A percentile compares a stretch with the other conserved stretches of the same genome.
Conservation (phyloP, 2,888 invertebrate genomes). For the Adelognathus sp. region DNA sequence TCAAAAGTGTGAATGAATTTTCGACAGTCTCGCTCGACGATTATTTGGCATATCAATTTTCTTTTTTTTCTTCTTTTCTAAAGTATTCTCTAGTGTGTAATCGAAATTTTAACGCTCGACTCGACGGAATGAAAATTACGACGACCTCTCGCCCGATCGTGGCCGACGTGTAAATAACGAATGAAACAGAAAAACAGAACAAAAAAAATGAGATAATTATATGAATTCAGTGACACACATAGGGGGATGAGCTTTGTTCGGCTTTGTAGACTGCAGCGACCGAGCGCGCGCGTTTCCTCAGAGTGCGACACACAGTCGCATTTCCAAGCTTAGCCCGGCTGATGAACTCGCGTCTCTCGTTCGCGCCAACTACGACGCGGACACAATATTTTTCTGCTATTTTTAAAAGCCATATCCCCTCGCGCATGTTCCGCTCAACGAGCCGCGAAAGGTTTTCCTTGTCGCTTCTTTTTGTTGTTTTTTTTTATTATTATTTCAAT, state of each 20-base stretch:
- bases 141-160: slow-evolving; percentile 28
- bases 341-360: too few species aligned
- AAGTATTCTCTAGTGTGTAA: too few species aligned
- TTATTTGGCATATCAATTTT: slow-evolving; percentile 29
- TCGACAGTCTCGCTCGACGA: too few species aligned
- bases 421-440: background rate
- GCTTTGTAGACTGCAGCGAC: too few species aligned
- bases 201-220: too few species aligned
- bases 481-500: background rate
- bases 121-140: background rate
- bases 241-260: slow-evolving; percentile 5
- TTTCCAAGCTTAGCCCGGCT: too few species aligned
- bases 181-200: slow-evolving; percentile 14
- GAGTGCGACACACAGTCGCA: too few species aligned
- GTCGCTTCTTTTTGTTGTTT: background rate
- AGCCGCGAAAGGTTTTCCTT: background rate
- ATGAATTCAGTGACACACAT: slow-evolving; percentile 19
- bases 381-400: slow-evolving; percentile 13
- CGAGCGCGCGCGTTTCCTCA: too few species aligned
- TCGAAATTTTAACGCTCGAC: background rate
- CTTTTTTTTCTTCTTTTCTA: slow-evolving; percentile 38
- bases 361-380: background rate
- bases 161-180: slow-evolving; percentile 48
- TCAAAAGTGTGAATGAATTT: slow-evolving; percentile 66
- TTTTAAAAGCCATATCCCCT: background rate